These are phyloP conservation scores for Carabus problematicus DNA, from an alignment of 2,888 invertebrate species.

Conservation along the genomic window DNA sequence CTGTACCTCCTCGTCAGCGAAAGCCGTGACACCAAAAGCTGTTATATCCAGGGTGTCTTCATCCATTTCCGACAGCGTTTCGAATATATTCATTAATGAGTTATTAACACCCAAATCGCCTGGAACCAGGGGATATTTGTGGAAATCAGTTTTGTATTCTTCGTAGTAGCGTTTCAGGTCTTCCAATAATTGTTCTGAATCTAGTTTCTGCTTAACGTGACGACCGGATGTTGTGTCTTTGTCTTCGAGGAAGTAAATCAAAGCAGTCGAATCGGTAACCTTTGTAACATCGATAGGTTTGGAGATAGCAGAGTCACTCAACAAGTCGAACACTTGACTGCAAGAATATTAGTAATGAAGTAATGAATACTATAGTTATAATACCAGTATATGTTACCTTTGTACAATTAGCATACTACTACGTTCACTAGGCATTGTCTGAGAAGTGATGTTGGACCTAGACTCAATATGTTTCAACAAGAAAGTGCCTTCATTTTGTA, in stretches of 20 bases:
- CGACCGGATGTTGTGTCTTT: conserved; percentile 8
- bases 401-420: not conserved
- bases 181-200: not conserved
- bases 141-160: not conserved
- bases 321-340: not conserved
- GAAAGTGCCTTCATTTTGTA: not conserved
- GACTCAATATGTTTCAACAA: not conserved
- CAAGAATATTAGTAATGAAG: conserved; percentile 4
- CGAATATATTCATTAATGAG: conserved; percentile 10
- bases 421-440: not conserved
- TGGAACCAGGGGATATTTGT: conserved; percentile 6
- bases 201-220: not conserved
- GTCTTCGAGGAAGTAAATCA: conserved; percentile 3
- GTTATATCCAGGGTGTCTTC: not conserved
- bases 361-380: not conserved
- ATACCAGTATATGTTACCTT: conserved; percentile 10
- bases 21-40: not conserved
- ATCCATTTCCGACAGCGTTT: not conserved
- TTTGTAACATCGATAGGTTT: conserved; percentile 3
- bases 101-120: not conserved
- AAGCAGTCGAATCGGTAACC: not conserved
- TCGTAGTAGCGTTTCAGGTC: not conserved
- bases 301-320: not conserved
- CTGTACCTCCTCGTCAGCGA: conserved; percentile 3
- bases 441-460: not conserved